Percentiles rank a stretch among this genome's conserved stretches.
Conservation (phyloP, 2,888 invertebrate species). For the Sylvicola cinctus region DNA sequence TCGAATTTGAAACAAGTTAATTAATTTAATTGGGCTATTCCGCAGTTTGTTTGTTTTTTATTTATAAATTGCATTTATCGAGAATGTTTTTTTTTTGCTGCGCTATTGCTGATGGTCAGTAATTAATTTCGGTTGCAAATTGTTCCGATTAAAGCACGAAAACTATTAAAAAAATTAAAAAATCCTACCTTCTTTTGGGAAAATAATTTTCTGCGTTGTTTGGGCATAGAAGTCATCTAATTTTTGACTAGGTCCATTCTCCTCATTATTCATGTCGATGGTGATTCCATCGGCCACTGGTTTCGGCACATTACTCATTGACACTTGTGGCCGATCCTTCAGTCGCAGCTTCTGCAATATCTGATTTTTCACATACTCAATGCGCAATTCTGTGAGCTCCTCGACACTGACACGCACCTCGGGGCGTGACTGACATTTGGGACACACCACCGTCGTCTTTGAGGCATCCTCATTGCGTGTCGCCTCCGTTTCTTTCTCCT, state of each 20-base stretch:
- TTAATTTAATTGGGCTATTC: too few species aligned
- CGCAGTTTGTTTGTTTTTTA: too few species aligned
- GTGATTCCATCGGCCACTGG: conserved; percentile 57
- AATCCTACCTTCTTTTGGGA: conserved; percentile 63
- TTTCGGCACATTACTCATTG: conserved; percentile 43
- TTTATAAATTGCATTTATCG: too few species aligned
- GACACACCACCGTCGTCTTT: conserved; percentile 2
- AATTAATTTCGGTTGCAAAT: too few species aligned
- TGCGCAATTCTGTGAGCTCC: conserved; percentile 44
- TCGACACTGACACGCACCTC: conserved; percentile 26
- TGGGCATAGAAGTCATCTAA: conserved; percentile 65
- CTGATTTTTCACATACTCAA: conserved; percentile 68
- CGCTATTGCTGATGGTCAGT: too few species aligned
- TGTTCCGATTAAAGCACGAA: too few species aligned
- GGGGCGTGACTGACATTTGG: conserved; percentile 6
- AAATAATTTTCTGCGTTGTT: conserved; percentile 65
- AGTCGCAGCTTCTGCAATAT: conserved; percentile 60
- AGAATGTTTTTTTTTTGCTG: too few species aligned
- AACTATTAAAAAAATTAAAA: too few species aligned
- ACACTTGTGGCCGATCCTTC: conserved; percentile 41
- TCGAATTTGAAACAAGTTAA: neutral
- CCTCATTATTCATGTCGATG: conserved; percentile 27
- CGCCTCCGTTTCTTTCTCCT: too few species aligned
- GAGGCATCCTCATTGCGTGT: too few species aligned
- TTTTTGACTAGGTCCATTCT: conserved; percentile 33